A percentile compares a stretch with the other conserved stretches of the same genome.
phyloP scores from a whole-genome alignment of 2,888 invertebrate species.

The Heteromurus nitidus region DNA sequence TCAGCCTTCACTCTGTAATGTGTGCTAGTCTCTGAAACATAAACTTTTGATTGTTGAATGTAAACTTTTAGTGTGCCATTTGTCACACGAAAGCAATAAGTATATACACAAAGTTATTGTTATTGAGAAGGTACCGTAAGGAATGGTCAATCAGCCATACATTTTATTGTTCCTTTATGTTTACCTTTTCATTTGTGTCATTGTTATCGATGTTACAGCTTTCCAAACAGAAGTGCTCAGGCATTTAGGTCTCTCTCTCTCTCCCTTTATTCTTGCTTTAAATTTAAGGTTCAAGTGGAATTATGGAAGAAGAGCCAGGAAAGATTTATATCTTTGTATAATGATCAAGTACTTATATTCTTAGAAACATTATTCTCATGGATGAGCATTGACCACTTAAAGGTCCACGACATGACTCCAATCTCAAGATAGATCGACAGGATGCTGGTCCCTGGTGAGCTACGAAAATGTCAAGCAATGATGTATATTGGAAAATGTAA shows the following conservation, averaged over 20 bases:
- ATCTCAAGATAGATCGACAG: conserved; percentile 3
- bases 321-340: conserved; percentile 35
- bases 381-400: too few species aligned
- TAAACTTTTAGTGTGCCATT: conserved; percentile 27
- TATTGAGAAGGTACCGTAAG: conserved; percentile 38
- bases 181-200: conserved; percentile 31
- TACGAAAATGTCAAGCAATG: conserved; percentile 30
- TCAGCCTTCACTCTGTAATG: too few species aligned
- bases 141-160: conserved; percentile 38
- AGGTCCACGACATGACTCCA: too few species aligned
- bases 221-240: conserved; percentile 24
- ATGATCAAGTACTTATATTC: not conserved
- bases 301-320: not conserved
- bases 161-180: conserved; percentile 22
- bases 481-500: too few species aligned
- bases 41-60: not conserved
- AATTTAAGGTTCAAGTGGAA: not conserved
- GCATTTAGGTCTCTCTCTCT: not conserved
- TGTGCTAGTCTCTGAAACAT: too few species aligned
- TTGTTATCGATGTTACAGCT: conserved; percentile 11
- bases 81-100: conserved; percentile 43
- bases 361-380: too few species aligned
- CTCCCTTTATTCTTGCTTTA: not conserved
- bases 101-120: conserved; percentile 36
- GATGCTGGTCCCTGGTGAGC: conserved; percentile 3